These are phyloP conservation scores for Lytechinus variegatus DNA, from an alignment of 35 echinoderm and acorn worm species.

Conservation along the genomic window DNA sequence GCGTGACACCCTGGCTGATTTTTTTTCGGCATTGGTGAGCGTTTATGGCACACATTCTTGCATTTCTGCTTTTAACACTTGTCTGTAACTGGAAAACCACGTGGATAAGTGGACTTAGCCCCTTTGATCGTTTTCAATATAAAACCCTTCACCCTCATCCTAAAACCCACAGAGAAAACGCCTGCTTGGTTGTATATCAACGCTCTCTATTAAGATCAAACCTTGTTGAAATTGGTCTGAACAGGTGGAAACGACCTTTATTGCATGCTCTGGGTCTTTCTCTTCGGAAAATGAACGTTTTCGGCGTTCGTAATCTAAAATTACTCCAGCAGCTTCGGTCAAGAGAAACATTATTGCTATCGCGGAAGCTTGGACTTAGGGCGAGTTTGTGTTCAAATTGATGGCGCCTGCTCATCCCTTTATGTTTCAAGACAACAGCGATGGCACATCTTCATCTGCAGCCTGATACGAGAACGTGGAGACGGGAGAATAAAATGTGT, in stretches of 20 bases:
- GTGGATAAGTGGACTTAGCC: no score
- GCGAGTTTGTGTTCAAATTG: background rate
- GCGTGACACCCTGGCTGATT: no score
- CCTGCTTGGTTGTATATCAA: no score
- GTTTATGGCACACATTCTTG: no score
- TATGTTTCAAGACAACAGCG: background rate
- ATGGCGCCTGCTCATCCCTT: background rate
- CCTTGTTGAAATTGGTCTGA: background rate
- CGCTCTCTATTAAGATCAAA: background rate
- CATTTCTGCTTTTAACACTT: no score
- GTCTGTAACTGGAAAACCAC: no score
- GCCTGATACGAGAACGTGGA: background rate
- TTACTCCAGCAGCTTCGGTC: background rate
- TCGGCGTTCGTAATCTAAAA: background rate
- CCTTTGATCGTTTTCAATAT: no score
- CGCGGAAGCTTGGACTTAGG: background rate
- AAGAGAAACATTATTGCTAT: background rate
- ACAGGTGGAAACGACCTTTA: background rate
- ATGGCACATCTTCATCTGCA: background rate
- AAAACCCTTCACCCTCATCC: no score
- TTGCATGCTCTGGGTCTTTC: background rate
- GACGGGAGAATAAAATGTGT: background rate
- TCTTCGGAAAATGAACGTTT: background rate
- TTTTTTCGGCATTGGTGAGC: no score
- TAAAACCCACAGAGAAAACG: no score